Conservation (phyloP, 2,888 invertebrate species). For the Luperina nickerlii region DNA sequence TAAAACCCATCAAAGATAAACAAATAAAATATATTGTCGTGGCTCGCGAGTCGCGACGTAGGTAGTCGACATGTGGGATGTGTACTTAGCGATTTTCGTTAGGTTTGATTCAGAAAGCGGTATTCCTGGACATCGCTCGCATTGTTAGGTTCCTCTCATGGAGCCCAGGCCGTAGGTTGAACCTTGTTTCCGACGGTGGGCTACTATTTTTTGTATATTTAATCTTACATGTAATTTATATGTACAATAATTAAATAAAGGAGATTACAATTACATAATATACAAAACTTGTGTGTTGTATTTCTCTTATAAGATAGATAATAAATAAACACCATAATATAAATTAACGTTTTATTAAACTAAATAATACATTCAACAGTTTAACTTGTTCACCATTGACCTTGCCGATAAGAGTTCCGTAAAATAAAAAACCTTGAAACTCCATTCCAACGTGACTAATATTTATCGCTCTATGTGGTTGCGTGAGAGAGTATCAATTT, state of each 20-base stretch:
- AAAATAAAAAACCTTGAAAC: slow-evolving; percentile 34
- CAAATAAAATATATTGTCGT: background rate
- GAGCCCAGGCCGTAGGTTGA: background rate
- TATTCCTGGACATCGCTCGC: background rate
- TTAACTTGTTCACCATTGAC: slow-evolving; percentile 10
- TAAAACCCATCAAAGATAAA: background rate
- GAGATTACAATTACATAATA: background rate
- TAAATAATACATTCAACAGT: slow-evolving; percentile 42
- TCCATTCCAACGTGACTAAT: slow-evolving; percentile 30
- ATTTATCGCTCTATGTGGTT: slow-evolving; percentile 72
- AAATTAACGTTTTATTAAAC: slow-evolving; percentile 51
- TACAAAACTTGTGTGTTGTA: background rate
- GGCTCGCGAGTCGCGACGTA: no score
- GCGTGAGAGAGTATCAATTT: slow-evolving; percentile 90
- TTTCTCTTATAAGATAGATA: background rate
- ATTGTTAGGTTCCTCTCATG: background rate
- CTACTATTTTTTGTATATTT: background rate
- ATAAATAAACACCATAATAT: slow-evolving; percentile 15
- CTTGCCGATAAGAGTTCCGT: slow-evolving; percentile 25
- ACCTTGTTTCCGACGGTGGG: background rate
- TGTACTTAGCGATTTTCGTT: background rate
- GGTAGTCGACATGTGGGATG: background rate
- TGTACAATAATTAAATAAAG: background rate
- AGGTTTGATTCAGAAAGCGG: background rate
- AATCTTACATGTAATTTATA: background rate